Percentiles rank a stretch among this genome's conserved stretches.
phyloP scores from a whole-genome alignment of 2,888 invertebrate genomes.

The Bellardia pandia region DNA sequence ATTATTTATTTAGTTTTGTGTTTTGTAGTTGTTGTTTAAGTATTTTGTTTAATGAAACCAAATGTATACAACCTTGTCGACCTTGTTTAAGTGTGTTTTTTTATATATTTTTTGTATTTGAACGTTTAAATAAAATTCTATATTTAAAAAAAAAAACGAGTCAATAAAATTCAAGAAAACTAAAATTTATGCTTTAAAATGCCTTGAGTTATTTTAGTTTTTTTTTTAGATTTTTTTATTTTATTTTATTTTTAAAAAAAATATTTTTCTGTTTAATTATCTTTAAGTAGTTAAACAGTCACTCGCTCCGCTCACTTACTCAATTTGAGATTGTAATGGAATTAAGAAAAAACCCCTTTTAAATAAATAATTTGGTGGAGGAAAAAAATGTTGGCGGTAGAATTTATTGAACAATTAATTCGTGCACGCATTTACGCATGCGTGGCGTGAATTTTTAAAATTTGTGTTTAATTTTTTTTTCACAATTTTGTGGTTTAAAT shows the following conservation, averaged over 20 bases:
- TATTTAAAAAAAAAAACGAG: constrained; percentile 52
- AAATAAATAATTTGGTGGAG: constrained; percentile 19
- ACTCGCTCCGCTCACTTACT: neutral
- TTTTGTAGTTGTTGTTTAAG: constrained; percentile 24
- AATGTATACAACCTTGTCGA: constrained; percentile 72
- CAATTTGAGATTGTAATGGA: constrained; percentile 36
- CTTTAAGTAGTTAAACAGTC: constrained; percentile 28
- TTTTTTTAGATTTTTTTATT: constrained; percentile 43
- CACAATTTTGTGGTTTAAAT: constrained; percentile 1
- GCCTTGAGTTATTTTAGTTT: constrained; percentile 56
- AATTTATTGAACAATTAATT: constrained; percentile 62
- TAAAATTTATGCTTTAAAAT: constrained; percentile 60
- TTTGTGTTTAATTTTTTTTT: neutral
- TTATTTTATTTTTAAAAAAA: neutral
- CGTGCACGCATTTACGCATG: constrained; percentile 66
- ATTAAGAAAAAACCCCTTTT: neutral
- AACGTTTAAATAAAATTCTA: constrained; percentile 66
- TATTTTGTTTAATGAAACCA: constrained; percentile 63
- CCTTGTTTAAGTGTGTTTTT: constrained; percentile 65
- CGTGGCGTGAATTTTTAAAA: constrained; percentile 47
- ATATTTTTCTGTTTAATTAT: constrained; percentile 50
- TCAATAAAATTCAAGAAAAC: constrained; percentile 62
- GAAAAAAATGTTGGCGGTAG: constrained; percentile 45
- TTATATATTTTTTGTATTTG: constrained; percentile 49
- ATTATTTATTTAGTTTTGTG: constrained; percentile 48